Conservation (phyloP, 1,140 invertebrate species). For the Solenopsis fugax region DNA sequence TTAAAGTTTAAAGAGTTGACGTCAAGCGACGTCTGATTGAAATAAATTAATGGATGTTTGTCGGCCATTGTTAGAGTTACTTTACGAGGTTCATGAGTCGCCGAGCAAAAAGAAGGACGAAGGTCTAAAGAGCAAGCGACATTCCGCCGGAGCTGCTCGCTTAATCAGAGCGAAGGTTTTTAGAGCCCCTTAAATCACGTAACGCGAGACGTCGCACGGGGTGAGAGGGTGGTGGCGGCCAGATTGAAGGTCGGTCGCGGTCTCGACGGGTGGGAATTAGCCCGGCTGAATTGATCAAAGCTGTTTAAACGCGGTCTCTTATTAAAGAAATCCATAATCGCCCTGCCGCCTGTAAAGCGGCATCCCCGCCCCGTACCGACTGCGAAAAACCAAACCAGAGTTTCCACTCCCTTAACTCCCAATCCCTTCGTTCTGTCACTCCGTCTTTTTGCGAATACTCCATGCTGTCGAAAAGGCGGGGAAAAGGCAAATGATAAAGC, state of each 20-base stretch:
- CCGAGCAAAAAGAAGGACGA: slow-evolving; percentile 74
- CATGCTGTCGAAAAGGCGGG: slow-evolving; percentile 1
- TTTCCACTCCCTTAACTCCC: slow-evolving; percentile 45
- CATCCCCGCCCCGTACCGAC: slow-evolving; percentile 52
- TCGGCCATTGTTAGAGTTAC: slow-evolving; percentile 66
- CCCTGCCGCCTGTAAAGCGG: slow-evolving; percentile 75
- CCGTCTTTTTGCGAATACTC: neutral
- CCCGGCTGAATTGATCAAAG: slow-evolving; percentile 84
- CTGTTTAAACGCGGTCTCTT: slow-evolving; percentile 83
- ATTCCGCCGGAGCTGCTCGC: slow-evolving; percentile 79
- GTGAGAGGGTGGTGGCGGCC: slow-evolving; percentile 32
- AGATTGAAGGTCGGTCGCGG: slow-evolving; percentile 75
- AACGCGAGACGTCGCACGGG: slow-evolving; percentile 80
- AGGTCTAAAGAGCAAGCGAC: slow-evolving; percentile 81
- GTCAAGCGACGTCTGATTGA: slow-evolving; percentile 49
- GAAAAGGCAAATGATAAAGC: slow-evolving; percentile 22
- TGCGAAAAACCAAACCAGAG: slow-evolving; percentile 72
- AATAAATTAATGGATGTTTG: slow-evolving; percentile 70
- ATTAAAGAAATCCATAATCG: slow-evolving; percentile 86
- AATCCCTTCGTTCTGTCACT: slow-evolving; percentile 44
- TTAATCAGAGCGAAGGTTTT: slow-evolving; percentile 85
- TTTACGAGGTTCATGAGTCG: slow-evolving; percentile 67
- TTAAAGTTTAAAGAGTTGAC: neutral
- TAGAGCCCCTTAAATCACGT: slow-evolving; percentile 83
- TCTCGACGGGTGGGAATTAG: slow-evolving; percentile 83